Conservation (phyloP, 2,888 invertebrate species). For the Ferdinandea cuprea region DNA sequence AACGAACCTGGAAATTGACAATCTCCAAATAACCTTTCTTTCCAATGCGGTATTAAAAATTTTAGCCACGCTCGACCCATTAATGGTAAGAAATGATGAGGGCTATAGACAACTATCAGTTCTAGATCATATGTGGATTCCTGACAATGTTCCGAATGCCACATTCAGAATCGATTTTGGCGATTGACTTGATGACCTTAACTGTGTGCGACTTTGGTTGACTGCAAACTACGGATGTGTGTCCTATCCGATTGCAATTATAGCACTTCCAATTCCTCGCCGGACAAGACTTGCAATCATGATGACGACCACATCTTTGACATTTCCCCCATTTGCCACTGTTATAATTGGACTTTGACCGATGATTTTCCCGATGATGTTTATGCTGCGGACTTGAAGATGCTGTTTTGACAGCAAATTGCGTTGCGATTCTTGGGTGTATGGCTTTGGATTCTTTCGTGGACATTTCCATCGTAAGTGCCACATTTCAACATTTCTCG, state of each 20-base stretch:
- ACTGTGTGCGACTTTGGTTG: constrained; percentile 13
- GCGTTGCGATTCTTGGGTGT: no score
- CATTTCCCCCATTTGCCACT: constrained; percentile 28
- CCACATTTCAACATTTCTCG: constrained; percentile 39
- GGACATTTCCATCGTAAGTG: constrained; percentile 24
- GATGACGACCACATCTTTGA: constrained; percentile 23
- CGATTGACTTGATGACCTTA: background rate
- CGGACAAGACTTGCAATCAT: constrained; percentile 25
- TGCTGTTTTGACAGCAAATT: no score
- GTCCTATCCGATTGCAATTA: constrained; percentile 37
- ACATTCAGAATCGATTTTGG: background rate
- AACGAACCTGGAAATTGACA: background rate
- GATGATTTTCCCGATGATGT: constrained; percentile 9
- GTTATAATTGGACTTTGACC: constrained; percentile 7
- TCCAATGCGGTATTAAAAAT: constrained; percentile 4
- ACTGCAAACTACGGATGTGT: constrained; percentile 38
- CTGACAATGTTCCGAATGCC: background rate
- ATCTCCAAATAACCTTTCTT: constrained; percentile 1
- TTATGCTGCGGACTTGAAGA: background rate
- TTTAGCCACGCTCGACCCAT: constrained; percentile 6
- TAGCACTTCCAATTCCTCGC: constrained; percentile 42
- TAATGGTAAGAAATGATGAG: background rate
- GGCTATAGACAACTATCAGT: background rate
- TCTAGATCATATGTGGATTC: background rate
- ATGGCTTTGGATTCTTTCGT: no score